Evolutionary conservation across 2,888 invertebrate genomes (phyloP), one percentile per base, ranked within the genome.

Genomic region (Salpingus planirostris): DNA sequence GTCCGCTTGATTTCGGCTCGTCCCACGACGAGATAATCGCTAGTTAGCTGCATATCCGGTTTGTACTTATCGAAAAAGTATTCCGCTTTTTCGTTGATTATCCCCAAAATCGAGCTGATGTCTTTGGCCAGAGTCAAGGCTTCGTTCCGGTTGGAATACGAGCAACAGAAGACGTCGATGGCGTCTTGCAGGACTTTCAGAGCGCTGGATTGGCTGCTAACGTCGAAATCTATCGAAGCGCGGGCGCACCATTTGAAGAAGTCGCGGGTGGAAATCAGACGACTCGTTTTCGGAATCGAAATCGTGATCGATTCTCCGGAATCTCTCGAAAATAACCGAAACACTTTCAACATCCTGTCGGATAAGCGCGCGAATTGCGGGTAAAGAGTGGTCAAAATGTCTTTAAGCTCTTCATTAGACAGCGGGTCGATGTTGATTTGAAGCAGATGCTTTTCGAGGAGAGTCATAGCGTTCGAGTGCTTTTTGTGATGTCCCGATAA

Each of bases 181-280:
- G 91, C 89, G 62, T 95, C 89, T 66, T 90, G 85, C 24, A 90
- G 76, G 1, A 88, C 76, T 57, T 76, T 79, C 7, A 80, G 57
- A 3, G 77, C 78, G 1, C 80, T 77, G 21, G 73, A 72, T 14
- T 73, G 71, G 38, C 82, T 83, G 0, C 80, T 73, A 0, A 85
- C 76, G 38, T 83, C 75, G 59, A 86, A 87, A 48, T 80, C 78
- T 8, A 74, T 65, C 7, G 78, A 72, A 3, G 89, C 77, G 54
- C 96, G 71, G 3, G 76, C 70, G 55, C 93, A 95, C 79, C 92
- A 87, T 60, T 93, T 95, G 46, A 95, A 77, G 27, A 96, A 71
- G 70, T 96, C 96, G 47, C 95, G 75, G 0, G 85, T 84, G 0
- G 87, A 86, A 12, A 79, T 83, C 24, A 80, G 63, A 45, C 87